phyloP scores from a whole-genome alignment of 2,888 invertebrate genomes.

The Agrochola macilenta region DNA sequence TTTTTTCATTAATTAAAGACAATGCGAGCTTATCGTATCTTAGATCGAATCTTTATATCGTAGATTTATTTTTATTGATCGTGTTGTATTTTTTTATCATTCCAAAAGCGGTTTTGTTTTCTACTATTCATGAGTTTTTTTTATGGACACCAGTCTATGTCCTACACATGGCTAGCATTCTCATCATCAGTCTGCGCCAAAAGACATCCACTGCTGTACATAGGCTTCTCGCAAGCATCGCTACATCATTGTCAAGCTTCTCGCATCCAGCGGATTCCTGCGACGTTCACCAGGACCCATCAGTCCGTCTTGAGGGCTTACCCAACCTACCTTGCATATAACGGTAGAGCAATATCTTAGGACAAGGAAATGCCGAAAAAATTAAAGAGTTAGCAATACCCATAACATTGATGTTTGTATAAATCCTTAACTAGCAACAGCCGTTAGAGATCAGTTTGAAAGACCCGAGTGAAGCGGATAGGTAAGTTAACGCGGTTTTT shows the following conservation, averaged over 20 bases:
- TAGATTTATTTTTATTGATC: background rate
- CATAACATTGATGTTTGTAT: background rate
- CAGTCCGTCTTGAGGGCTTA: background rate
- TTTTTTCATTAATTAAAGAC: no score
- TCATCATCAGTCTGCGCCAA: background rate
- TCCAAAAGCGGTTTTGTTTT: background rate
- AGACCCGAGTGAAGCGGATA: background rate
- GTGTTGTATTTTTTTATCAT: background rate
- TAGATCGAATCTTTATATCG: no score
- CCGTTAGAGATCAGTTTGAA: background rate
- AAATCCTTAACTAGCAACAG: constrained; percentile 19
- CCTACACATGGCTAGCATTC: background rate
- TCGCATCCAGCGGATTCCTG: background rate
- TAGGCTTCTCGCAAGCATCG: background rate
- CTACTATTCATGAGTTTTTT: background rate
- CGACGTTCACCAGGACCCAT: background rate
- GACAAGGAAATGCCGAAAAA: background rate
- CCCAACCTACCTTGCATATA: background rate
- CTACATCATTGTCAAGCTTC: background rate
- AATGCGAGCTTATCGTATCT: no score
- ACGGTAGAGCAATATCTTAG: background rate
- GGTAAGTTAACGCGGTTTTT: background rate
- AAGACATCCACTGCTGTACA: background rate
- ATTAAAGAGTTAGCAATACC: no score
- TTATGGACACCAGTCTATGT: background rate